Evolutionary conservation across 2,888 invertebrate species (phyloP).

Genomic region (Folsomia candida): DNA sequence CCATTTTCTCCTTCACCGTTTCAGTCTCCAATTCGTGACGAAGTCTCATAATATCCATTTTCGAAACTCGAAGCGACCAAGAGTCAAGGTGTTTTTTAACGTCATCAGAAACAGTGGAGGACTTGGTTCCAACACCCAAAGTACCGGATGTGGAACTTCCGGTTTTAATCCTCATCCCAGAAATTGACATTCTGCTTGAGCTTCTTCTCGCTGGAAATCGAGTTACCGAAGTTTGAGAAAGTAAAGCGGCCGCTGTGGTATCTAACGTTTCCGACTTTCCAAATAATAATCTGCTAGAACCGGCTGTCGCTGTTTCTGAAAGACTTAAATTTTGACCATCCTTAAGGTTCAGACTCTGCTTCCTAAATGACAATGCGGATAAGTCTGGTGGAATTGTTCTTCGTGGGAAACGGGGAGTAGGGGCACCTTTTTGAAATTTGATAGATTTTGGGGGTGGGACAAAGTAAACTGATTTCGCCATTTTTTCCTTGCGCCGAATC

Average conservation of each 20-base stretch:
- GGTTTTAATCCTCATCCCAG: too few species aligned
- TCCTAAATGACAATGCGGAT: neutral
- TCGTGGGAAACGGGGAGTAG: neutral
- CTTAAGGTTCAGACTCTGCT: neutral
- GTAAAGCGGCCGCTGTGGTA: neutral
- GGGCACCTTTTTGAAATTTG: neutral
- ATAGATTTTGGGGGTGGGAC: neutral
- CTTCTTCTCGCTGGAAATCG: neutral
- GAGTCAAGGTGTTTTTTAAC: constrained; percentile 4
- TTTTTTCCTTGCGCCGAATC: neutral
- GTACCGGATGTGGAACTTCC: neutral
- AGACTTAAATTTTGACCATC: neutral
- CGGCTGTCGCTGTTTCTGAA: neutral
- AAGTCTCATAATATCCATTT: constrained; percentile 39
- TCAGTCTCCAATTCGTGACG: constrained; percentile 41
- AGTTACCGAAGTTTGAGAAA: neutral
- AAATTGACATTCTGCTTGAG: too few species aligned
- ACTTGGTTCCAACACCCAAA: neutral
- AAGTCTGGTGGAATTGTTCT: neutral
- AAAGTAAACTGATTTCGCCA: neutral
- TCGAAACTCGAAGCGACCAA: constrained; percentile 42
- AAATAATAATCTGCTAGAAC: neutral
- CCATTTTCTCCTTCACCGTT: constrained; percentile 26
- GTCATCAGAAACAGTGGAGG: neutral
- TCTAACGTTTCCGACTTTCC: neutral